Evolutionary conservation across 1,140 invertebrate species (phyloP), one percentile per base, ranked within the genome.

Genomic region (Melanaphis sacchari): DNA sequence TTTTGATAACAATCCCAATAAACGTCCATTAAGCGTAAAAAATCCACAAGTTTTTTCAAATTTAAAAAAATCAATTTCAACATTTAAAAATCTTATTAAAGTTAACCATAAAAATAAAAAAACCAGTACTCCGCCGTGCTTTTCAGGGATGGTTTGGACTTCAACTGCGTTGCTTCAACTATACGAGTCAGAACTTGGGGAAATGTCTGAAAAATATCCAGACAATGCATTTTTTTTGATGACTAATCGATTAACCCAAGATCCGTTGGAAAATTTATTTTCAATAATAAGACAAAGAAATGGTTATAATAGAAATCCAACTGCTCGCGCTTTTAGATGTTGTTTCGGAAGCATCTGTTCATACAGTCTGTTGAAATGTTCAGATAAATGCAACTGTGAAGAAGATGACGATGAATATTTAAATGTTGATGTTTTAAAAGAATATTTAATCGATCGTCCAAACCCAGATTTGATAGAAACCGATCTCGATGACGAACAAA

Each of bases 231-330:
- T 40, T 88, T 88, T 88, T 49, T 18, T 88, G 0, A 31, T 88
- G 26, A 88, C 85, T 8, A 88, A 46, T 88, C 22, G 85, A 15
- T 49, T 88, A 52, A 52, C 49, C 18, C 49, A 52, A 52, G 49
- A 52, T 52, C 49, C 49, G 49, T 21, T 52, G 49, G 85, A 88
- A 88, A 88, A 49, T 36, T 88, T 88, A 36, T n/a, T 88, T 88
- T 88, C 43, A 49, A 49, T 88, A n/a, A n/a, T 88, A 31, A 43
- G 85, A n/a, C 85, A 88, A 49, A 88, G 46, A 49, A 46, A 49
- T 26, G 85, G 85, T n/a, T 88, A 88, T 49, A 49, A 88, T 21
- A 46, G 46, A 31, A 88, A 88, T 49, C 43, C 85, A 49, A 46
- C 85, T 0, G 24, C 41, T 46, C 9, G 46, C 4, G 22, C 43